phyloP scores from a whole-genome alignment of 2,888 invertebrate genomes.

The Hirtodrosophila duncani region DNA sequence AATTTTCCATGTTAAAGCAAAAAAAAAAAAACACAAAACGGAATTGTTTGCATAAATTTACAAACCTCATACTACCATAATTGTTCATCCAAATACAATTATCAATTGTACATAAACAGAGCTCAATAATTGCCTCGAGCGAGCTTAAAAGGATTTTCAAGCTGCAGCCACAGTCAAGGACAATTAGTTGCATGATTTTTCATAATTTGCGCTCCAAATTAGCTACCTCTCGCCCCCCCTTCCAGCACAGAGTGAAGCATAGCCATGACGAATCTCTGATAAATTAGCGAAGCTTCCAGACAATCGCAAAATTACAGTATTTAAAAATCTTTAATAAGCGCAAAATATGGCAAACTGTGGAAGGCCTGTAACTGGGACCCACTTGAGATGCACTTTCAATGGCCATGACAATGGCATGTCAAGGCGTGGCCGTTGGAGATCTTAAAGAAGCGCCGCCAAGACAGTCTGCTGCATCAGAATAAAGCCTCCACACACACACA shows the following conservation, averaged over 20 bases:
- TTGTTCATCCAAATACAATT: conserved; percentile 62
- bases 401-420: conserved; percentile 31
- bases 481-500: conserved; percentile 29
- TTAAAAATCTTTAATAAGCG: conserved; percentile 70
- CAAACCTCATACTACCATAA: conserved; percentile 47
- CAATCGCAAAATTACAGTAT: conserved; percentile 72
- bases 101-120: conserved; percentile 38
- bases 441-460: conserved; percentile 36
- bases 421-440: conserved; percentile 16
- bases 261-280: conserved; percentile 47
- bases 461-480: too few relatives aligned
- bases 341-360: conserved; percentile 48
- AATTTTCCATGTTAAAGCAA: conserved; percentile 14
- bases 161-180: conserved; percentile 17
- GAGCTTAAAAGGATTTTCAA: conserved; percentile 68
- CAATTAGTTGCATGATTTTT: conserved; percentile 64
- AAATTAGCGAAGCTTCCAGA: conserved; percentile 50
- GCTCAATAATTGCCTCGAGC: conserved; percentile 32
- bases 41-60: conserved; percentile 62
- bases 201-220: conserved; percentile 52
- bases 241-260: not conserved
- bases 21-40: conserved; percentile 1
- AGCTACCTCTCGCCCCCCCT: conserved; percentile 45
- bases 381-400: conserved; percentile 25
- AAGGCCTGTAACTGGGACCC: conserved; percentile 1